phyloP scores from a whole-genome alignment of 2,888 invertebrate genomes.

The Drosophila austrosaltans region DNA sequence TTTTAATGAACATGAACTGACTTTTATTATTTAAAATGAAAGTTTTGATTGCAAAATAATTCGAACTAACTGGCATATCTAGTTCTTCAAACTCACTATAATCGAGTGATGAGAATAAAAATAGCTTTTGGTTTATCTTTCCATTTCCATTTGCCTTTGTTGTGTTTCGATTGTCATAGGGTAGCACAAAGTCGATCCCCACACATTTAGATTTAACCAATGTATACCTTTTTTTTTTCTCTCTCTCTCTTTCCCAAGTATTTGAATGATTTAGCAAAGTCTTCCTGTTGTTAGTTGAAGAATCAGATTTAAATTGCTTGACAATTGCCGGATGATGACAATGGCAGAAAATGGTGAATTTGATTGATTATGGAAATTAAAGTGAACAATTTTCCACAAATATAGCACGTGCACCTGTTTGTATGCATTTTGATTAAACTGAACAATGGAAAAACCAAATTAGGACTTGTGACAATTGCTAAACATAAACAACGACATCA shows the following conservation, averaged over 20 bases:
- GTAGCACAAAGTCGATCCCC: no score
- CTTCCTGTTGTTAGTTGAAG: slow-evolving; percentile 30
- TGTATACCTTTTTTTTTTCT: not conserved
- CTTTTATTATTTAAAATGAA: no score
- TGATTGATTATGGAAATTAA: slow-evolving; percentile 12
- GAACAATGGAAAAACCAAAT: slow-evolving; percentile 58
- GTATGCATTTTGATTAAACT: slow-evolving; percentile 42
- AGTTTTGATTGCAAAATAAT: no score
- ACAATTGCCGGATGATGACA: slow-evolving; percentile 21
- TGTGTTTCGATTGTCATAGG: no score
- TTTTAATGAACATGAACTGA: no score
- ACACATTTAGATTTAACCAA: no score
- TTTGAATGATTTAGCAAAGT: slow-evolving; percentile 20
- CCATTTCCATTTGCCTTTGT: no score
- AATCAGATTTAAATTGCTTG: slow-evolving; percentile 17
- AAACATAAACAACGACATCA: slow-evolving; percentile 51
- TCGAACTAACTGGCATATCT: no score
- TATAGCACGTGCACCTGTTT: slow-evolving; percentile 10
- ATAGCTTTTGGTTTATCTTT: no score
- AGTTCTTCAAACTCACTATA: no score
- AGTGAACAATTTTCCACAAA: slow-evolving; percentile 11
- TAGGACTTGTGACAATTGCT: slow-evolving; percentile 74
- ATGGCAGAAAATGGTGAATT: slow-evolving; percentile 6
- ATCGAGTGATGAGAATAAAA: no score
- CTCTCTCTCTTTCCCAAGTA: slow-evolving; percentile 5